Evolutionary conservation across 2,797 vertebrate species (phyloP).

Genomic region (Rhynchotus rufescens): DNA sequence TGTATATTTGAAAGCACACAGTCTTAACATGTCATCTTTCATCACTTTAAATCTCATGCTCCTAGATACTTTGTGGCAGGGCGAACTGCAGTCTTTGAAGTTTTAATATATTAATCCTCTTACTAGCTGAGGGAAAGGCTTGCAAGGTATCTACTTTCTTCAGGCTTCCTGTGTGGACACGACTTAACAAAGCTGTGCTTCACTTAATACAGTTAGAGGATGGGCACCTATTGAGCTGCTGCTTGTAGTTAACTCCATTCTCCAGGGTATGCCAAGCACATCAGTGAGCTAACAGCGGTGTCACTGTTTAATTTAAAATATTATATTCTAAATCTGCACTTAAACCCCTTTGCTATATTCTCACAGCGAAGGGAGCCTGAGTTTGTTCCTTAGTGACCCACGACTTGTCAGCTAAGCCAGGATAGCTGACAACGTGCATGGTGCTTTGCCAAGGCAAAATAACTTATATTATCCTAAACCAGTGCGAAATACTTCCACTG

Average conservation of each 20-base stretch:
- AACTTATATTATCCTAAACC: neutral
- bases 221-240: neutral
- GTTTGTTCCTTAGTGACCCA: neutral
- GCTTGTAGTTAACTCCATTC: neutral
- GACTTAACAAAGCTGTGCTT: neutral
- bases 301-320: too few relatives aligned
- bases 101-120: slow-evolving; percentile 28
- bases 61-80: neutral
- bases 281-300: too few relatives aligned
- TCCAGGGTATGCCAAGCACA: too few relatives aligned
- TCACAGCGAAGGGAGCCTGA: neutral
- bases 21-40: neutral
- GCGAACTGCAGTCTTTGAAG: slow-evolving; percentile 5
- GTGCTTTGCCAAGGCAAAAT: neutral
- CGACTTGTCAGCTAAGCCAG: neutral
- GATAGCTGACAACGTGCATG: neutral
- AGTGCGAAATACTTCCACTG: neutral
- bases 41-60: neutral
- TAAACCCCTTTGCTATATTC: neutral
- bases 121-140: neutral
- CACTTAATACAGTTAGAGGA: neutral
- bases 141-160: neutral
- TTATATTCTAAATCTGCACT: too few relatives aligned
- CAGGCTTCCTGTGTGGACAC: neutral
- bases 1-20: neutral